phyloP scores from a whole-genome alignment of 2,113 vertebrate species.

The Platysternon megacephalum region DNA sequence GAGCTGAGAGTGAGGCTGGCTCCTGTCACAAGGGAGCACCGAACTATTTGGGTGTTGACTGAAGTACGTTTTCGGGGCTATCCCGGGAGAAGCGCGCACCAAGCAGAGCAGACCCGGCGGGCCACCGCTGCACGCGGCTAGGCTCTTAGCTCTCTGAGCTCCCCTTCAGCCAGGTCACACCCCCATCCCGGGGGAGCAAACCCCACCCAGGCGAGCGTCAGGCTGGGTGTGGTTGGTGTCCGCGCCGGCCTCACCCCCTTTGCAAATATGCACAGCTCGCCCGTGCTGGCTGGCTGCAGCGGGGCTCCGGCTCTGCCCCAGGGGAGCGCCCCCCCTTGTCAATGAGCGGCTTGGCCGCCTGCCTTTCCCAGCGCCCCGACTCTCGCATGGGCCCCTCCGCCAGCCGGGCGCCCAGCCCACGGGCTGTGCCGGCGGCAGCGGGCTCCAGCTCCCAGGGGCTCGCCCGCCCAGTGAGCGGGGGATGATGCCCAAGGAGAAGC shows the following conservation, averaged over 20 bases:
- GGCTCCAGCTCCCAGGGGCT: no score
- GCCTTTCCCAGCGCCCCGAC: background rate
- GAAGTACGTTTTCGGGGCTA: background rate
- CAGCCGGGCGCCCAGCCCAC: background rate
- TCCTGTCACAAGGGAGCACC: background rate
- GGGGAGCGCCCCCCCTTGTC: background rate
- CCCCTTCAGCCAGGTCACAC: background rate
- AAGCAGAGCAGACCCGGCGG: no score
- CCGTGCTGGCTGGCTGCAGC: no score
- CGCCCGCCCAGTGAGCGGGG: background rate
- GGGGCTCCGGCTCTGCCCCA: no score
- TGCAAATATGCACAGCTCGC: no score
- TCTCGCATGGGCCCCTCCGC: background rate
- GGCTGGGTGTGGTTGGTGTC: background rate
- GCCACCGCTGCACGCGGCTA: no score
- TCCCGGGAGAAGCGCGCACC: no score
- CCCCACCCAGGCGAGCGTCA: background rate
- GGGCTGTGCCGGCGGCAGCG: background rate
- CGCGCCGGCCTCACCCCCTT: no score
- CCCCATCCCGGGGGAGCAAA: no score
- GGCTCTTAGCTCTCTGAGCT: no score
- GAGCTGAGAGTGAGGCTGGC: no score
- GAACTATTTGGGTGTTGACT: background rate
- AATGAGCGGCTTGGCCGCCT: background rate
- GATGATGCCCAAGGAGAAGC: constrained; percentile 61